Evolutionary conservation across 2,797 vertebrate species (phyloP).

Genomic region (Craterocephalus amniculus): DNA sequence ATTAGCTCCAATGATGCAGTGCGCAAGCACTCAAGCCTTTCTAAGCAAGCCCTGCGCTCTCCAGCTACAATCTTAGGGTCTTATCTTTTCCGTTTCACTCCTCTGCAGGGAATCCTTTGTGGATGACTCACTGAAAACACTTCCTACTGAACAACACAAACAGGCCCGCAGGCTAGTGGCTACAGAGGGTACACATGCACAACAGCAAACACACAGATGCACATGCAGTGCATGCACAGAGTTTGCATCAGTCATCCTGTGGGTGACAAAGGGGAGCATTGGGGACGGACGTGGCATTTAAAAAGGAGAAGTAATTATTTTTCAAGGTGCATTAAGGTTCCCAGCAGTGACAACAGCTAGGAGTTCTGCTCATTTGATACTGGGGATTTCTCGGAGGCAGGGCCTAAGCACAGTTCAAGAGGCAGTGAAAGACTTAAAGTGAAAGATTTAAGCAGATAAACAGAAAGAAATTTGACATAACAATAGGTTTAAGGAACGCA

Average conservation of each 20-base stretch:
- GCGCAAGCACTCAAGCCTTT: constrained; percentile 28
- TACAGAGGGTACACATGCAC: constrained; percentile 37
- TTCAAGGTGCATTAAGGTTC: constrained; percentile 64
- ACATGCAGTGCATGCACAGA: constrained; percentile 24
- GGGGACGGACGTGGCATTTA: constrained; percentile 60
- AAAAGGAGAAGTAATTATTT: constrained; percentile 75
- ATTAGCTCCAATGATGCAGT: constrained; percentile 6
- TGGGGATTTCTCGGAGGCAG: constrained; percentile 43
- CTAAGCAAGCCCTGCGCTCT: constrained; percentile 24
- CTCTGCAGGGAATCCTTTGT: constrained; percentile 89
- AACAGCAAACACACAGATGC: constrained; percentile 55
- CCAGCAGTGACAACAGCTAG: constrained; percentile 52
- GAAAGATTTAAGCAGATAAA: constrained; percentile 26
- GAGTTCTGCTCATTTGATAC: constrained; percentile 60
- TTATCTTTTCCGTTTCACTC: constrained; percentile 75
- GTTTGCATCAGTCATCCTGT: constrained; percentile 78
- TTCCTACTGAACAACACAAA: constrained; percentile 80
- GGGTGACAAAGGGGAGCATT: constrained; percentile 52
- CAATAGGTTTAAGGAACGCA: background rate
- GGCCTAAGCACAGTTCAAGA: constrained; percentile 56
- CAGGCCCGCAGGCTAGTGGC: constrained; percentile 75
- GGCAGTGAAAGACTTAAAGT: constrained; percentile 27
- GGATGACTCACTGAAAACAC: constrained; percentile 87
- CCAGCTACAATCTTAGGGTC: constrained; percentile 55
- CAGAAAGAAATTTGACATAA: background rate